Conservation (phyloP, 2,113 vertebrate genomes). For the Gymnogyps californianus region DNA sequence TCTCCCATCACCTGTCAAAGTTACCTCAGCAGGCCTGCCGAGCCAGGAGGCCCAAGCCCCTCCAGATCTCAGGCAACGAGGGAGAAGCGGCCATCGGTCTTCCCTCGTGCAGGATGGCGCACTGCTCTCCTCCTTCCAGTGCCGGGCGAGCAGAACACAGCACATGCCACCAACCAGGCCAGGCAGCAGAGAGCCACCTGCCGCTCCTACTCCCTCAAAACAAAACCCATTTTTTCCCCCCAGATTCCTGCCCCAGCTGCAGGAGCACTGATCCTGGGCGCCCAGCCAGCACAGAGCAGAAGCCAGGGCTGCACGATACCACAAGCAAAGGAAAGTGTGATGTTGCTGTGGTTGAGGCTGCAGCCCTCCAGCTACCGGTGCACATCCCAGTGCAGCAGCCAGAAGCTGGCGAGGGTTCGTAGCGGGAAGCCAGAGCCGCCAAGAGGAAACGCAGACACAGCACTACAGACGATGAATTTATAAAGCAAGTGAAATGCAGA, state of each 20-base stretch:
- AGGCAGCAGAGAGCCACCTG: accelerated
- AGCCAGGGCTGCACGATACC: neutral
- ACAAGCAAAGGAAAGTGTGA: accelerated
- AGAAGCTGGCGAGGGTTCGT: neutral
- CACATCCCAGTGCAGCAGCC: neutral
- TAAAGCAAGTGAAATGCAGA: neutral
- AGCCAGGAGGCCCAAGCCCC: neutral
- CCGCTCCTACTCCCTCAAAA: neutral
- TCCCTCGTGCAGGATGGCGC: accelerated
- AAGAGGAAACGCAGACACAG: neutral
- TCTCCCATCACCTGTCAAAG: neutral
- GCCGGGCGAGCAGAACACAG: neutral
- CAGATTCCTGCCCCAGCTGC: neutral
- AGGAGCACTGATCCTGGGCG: accelerated
- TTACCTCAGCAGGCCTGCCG: neutral
- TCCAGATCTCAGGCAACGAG: neutral
- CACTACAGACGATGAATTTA: neutral
- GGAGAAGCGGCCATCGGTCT: accelerated
- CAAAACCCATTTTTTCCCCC: neutral
- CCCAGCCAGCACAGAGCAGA: neutral
- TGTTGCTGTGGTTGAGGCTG: neutral
- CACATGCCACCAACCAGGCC: neutral
- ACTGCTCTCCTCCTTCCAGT: neutral
- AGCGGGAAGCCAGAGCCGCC: neutral
- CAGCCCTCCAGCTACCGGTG: neutral